Evolutionary conservation across 53 echinoderm and acorn worm genomes (phyloP).

Genomic region (Astropecten irregularis): DNA sequence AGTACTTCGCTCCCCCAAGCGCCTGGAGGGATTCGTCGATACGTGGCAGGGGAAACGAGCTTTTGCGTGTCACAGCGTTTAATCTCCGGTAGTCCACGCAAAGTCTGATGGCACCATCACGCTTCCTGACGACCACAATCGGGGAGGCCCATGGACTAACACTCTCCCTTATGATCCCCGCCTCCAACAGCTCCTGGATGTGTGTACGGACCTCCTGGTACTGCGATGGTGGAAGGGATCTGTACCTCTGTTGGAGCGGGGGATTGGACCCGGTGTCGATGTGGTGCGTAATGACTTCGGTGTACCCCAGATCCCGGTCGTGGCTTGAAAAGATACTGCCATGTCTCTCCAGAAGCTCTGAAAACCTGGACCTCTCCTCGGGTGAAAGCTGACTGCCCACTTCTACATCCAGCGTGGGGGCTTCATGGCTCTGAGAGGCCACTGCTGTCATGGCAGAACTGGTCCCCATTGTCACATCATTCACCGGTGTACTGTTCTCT

Average conservation of each 20-base stretch:
- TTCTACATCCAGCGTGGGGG: neutral
- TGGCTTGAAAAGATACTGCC: neutral
- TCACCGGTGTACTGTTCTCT: neutral
- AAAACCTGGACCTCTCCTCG: neutral
- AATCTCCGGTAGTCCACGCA: slow-evolving; percentile 58
- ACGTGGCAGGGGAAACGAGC: slow-evolving; percentile 52
- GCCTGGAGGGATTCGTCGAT: slow-evolving; percentile 54
- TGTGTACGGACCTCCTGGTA: slow-evolving; percentile 54
- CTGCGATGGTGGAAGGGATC: slow-evolving; percentile 44
- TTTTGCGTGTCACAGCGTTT: slow-evolving; percentile 31
- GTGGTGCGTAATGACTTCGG: neutral
- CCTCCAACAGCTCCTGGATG: slow-evolving; percentile 26
- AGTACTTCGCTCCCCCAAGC: slow-evolving; percentile 40
- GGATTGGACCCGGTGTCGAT: neutral
- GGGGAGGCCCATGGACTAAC: slow-evolving; percentile 56
- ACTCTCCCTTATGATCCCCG: slow-evolving; percentile 31
- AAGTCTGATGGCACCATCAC: slow-evolving; percentile 22
- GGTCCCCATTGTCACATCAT: too few species aligned
- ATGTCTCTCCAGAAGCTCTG: neutral
- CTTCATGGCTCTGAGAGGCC: neutral
- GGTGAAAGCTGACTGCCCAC: neutral
- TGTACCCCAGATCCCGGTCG: neutral
- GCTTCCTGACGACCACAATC: slow-evolving; percentile 46
- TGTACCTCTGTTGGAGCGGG: slow-evolving; percentile 7
- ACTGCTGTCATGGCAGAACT: too few species aligned